Evolutionary conservation across 2,888 invertebrate species (phyloP).

Genomic region (Drosophila subquinaria): DNA sequence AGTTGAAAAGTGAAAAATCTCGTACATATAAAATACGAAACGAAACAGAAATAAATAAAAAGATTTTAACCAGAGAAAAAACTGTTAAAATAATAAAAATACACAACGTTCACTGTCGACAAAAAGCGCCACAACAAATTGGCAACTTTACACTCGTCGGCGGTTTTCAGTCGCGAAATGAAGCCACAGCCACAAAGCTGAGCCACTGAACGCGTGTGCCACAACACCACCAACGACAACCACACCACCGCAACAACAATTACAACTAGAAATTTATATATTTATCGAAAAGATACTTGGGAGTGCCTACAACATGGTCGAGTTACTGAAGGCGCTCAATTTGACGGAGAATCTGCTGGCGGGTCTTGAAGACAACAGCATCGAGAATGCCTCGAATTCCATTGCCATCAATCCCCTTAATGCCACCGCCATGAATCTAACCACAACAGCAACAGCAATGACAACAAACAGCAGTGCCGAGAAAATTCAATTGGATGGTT

Average conservation of each 20-base stretch:
- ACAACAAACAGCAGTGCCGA: constrained; percentile 57
- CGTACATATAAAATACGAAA: constrained; percentile 42
- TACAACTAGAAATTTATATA: background rate
- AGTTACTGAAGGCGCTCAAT: constrained; percentile 70
- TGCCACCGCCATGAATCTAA: constrained; percentile 42
- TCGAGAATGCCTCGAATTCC: constrained; percentile 42
- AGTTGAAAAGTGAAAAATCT: constrained; percentile 74
- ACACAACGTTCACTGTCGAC: constrained; percentile 52
- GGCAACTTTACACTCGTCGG: constrained; percentile 71
- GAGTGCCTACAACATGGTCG: constrained; percentile 62
- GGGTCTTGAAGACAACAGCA: constrained; percentile 63
- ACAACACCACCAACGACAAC: constrained; percentile 10
- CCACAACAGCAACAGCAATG: constrained; percentile 13
- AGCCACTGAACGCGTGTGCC: constrained; percentile 48
- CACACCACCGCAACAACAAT: constrained; percentile 17
- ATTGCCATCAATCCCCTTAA: constrained; percentile 41
- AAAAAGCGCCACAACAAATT: constrained; percentile 71
- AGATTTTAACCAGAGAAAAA: constrained; percentile 23
- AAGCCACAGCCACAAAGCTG: constrained; percentile 74
- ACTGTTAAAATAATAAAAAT: constrained; percentile 51
- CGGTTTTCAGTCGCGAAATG: constrained; percentile 78
- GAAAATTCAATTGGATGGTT: constrained; percentile 75
- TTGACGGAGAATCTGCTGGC: constrained; percentile 69
- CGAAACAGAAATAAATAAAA: constrained; percentile 45
- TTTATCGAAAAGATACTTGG: background rate